These are phyloP conservation scores for Drosophila emarginata DNA, from an alignment of 2,888 invertebrate species.

Conservation along the genomic window DNA sequence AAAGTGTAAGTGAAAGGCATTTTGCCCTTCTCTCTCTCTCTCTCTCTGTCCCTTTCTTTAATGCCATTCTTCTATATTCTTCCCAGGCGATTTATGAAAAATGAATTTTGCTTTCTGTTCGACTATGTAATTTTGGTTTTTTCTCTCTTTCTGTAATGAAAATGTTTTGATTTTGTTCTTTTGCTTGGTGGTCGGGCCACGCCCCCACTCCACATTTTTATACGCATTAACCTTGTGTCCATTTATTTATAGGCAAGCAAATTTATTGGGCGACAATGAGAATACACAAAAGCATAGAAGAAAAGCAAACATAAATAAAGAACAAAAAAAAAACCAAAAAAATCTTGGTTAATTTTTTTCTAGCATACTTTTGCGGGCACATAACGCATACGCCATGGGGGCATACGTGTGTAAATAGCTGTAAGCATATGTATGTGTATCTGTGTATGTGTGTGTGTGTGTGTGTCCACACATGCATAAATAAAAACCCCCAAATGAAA, in stretches of 20 bases:
- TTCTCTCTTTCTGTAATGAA: background rate
- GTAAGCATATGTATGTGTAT: too few species aligned
- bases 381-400: slow-evolving; percentile 41
- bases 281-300: background rate
- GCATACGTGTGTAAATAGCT: background rate
- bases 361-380: slow-evolving; percentile 25
- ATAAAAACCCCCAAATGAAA: slow-evolving; percentile 47
- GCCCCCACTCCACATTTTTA: background rate
- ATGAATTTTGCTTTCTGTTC: background rate
- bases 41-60: background rate
- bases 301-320: background rate
- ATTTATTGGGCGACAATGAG: slow-evolving; percentile 29
- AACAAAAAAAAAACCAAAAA: background rate
- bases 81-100: background rate
- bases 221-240: slow-evolving; percentile 2
- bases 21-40: background rate
- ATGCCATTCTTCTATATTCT: background rate
- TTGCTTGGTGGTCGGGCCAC: background rate
- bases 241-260: slow-evolving; percentile 37
- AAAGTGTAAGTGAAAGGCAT: background rate
- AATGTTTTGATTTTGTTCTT: background rate
- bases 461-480: slow-evolving; percentile 41
- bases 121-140: slow-evolving; percentile 3
- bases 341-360: background rate
- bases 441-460: slow-evolving; percentile 21